Base-by-base conservation (phyloP, 2,797 vertebrate species). In the Arnoldichthys spilopterus region DNA sequence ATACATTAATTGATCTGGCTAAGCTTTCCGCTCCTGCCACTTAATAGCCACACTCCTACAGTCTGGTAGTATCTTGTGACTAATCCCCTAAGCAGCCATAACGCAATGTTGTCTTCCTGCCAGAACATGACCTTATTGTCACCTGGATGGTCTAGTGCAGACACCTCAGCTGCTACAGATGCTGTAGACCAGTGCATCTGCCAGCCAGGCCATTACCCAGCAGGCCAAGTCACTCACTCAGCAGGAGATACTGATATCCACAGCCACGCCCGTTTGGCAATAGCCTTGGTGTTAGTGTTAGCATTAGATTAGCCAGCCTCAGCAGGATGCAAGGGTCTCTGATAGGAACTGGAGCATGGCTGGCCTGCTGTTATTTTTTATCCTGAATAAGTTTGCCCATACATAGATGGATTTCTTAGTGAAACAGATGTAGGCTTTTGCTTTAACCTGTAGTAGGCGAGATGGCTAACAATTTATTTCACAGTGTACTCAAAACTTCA, bases 201-300 rank as follows among this genome's bases (percentile, higher is more conserved):
- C 83, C 87, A 89, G 83, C 78, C 81, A 78, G 86, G 82, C 87
- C 88, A 90, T 89, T 86, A 86, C 81, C 87, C 84, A 64, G 40
- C 54, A 73, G 69, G 37, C 49, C 74, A 69, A 86, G 77, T 80
- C 72, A 82, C 85, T 82, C 77, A 88, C 86, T 84, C 80, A 79
- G 81, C 79, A 77, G 34, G 59, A 32, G 81, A 83, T 79, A 84
- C 74, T 68, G 74, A 87, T 86, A 82, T 78, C 74, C 47, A 37
- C n/a, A 64, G 72, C 86, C 90, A 85, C 85, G 81, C 82, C 89
- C 86, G 84, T 86, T 84, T 76, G 77, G 83, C 78, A 78, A 71
- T 59, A 22, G 64, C 53, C 24, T 28, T 61, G 40, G 71, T 30
- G 81, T 71, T 88, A 88, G 56, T 32, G 76, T 79, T 88, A 88